Percentiles rank a stretch among this genome's conserved stretches.
phyloP scores from a whole-genome alignment of 2,797 vertebrate genomes.

The Sylvilagus floridanus region DNA sequence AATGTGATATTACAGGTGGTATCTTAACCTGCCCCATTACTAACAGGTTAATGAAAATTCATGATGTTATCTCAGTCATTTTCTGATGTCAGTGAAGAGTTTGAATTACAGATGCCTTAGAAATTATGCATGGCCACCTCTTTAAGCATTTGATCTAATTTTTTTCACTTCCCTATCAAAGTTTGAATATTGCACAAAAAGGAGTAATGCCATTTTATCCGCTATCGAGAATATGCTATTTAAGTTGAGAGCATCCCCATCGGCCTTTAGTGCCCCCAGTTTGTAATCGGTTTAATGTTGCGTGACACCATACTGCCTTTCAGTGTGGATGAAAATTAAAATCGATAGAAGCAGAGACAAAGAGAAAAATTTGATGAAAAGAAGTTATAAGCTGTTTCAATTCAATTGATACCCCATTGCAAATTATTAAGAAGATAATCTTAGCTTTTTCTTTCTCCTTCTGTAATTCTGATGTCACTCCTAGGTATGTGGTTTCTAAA shows the following conservation, averaged over 20 bases:
- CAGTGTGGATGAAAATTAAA: conserved; percentile 70
- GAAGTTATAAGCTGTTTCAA: conserved; percentile 31
- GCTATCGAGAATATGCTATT: conserved; percentile 37
- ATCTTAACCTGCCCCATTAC: too few species aligned
- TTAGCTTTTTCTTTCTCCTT: conserved; percentile 1
- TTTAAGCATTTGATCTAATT: conserved; percentile 78
- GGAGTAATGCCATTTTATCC: conserved; percentile 43
- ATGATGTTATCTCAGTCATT: conserved; percentile 73
- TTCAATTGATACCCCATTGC: not conserved
- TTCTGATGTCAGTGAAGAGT: conserved; percentile 74
- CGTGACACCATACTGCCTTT: conserved; percentile 73
- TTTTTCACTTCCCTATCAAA: conserved; percentile 51
- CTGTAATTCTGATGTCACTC: conserved; percentile 38
- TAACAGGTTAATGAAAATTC: conserved; percentile 71
- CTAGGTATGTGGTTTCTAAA: conserved; percentile 13
- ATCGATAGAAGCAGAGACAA: conserved; percentile 51
- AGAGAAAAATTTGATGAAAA: conserved; percentile 53
- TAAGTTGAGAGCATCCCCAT: conserved; percentile 33
- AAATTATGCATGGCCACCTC: conserved; percentile 67
- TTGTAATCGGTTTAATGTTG: conserved; percentile 65
- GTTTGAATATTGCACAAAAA: conserved; percentile 45
- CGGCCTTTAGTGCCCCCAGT: conserved; percentile 38
- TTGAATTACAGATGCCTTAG: conserved; percentile 76
- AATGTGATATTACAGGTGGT: too few species aligned
- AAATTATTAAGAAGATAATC: conserved; percentile 46